phyloP scores from a whole-genome alignment of 2,113 vertebrate genomes.

The Machaerirhynchus nigripectus region DNA sequence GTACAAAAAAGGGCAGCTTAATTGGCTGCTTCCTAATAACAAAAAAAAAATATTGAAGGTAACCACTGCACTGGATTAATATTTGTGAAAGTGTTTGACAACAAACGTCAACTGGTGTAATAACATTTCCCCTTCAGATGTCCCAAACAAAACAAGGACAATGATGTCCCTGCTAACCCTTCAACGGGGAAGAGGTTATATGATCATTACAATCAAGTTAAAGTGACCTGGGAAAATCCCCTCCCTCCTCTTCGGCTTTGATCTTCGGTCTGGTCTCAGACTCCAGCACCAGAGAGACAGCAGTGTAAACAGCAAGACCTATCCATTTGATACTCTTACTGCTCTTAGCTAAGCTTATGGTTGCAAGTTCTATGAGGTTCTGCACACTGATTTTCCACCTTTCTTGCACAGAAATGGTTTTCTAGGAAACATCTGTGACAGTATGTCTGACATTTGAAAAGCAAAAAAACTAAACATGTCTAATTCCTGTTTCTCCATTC shows the following conservation, averaged over 20 bases:
- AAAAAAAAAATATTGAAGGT: background rate
- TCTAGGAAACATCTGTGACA: background rate
- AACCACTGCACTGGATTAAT: background rate
- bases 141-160: background rate
- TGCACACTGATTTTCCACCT: background rate
- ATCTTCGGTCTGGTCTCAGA: background rate
- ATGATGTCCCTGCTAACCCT: background rate
- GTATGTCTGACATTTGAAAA: background rate
- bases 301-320: background rate
- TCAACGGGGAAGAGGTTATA: background rate
- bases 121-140: slow-evolving; percentile 14
- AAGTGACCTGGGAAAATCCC: background rate
- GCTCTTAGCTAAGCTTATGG: background rate
- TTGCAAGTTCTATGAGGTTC: background rate
- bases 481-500: background rate
- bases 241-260: background rate
- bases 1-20: background rate
- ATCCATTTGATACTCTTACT: background rate
- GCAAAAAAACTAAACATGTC: background rate
- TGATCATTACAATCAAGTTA: background rate
- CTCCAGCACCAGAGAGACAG: background rate
- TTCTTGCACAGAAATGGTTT: background rate
- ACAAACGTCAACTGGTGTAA: background rate
- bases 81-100: slow-evolving; percentile 9
- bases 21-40: background rate